Percentiles rank a stretch among this genome's conserved stretches.
Conservation (phyloP, 2,888 invertebrate species). For the Nysson spinosus region DNA sequence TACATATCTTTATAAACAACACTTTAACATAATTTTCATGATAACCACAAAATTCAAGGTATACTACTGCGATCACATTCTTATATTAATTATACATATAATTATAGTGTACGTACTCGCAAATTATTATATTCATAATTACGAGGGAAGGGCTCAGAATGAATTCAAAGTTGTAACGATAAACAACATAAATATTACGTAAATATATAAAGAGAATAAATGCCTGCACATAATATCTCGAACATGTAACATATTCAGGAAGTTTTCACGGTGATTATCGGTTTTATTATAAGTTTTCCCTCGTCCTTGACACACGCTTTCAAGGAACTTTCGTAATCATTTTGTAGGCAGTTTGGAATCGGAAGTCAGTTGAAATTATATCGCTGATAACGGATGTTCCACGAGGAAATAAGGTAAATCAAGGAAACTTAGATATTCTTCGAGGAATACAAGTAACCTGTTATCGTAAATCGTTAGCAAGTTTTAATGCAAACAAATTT, state of each 20-base stretch:
- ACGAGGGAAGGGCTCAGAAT: too few species aligned
- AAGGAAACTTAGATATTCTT: background rate
- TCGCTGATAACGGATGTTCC: background rate
- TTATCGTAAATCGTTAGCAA: background rate
- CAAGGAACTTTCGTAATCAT: constrained; percentile 10
- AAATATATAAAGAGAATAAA: too few species aligned
- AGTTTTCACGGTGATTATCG: constrained; percentile 10
- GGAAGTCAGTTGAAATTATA: constrained; percentile 23
- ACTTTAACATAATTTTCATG: too few species aligned
- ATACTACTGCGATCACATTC: too few species aligned
- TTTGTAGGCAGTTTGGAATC: constrained; percentile 8
- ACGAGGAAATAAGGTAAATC: background rate
- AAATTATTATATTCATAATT: too few species aligned
- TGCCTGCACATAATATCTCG: too few species aligned
- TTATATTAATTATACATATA: too few species aligned
- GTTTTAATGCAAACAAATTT: constrained; percentile 11
- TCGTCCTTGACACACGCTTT: background rate
- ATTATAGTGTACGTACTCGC: too few species aligned
- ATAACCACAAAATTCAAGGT: too few species aligned
- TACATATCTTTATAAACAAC: too few species aligned
- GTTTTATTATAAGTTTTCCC: constrained; percentile 14
- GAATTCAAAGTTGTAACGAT: too few species aligned
- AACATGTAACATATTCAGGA: background rate
- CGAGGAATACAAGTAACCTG: background rate
- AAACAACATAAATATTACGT: too few species aligned